phyloP scores from a whole-genome alignment of 2,888 invertebrate species.

The Drosophila multiciliata region DNA sequence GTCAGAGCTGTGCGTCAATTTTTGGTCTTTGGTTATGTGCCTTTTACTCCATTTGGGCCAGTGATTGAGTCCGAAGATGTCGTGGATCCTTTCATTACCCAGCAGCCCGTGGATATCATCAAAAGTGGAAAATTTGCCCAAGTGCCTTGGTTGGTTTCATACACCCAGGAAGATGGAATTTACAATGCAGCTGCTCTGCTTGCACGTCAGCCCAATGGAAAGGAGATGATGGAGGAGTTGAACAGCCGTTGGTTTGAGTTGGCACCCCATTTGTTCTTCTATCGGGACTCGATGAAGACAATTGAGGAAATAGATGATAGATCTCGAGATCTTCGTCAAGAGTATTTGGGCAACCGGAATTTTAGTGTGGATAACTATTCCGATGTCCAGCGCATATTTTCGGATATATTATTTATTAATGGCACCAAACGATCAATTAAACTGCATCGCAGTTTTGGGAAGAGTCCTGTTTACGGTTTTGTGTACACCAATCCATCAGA shows the following conservation, averaged over 20 bases:
- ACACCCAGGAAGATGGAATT: conserved; percentile 66
- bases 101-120: conserved; percentile 88
- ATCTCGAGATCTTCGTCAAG: conserved; percentile 28
- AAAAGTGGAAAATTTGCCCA: conserved; percentile 87
- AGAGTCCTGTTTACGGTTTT: conserved; percentile 83
- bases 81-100: conserved; percentile 88
- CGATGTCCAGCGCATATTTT: conserved; percentile 86
- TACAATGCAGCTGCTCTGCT: conserved; percentile 36
- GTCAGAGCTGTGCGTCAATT: conserved; percentile 50
- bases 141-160: conserved; percentile 89
- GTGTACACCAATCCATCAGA: conserved; percentile 85
- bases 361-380: conserved; percentile 85
- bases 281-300: conserved; percentile 17
- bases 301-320: conserved; percentile 31
- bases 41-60: conserved; percentile 91
- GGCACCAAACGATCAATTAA: conserved; percentile 88
- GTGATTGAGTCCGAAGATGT: conserved; percentile 87
- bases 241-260: conserved; percentile 43
- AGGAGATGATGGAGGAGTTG: conserved; percentile 32
- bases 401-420: conserved; percentile 88
- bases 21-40: conserved; percentile 87
- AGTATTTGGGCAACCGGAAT: conserved; percentile 24
- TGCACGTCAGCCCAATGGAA: conserved; percentile 23
- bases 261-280: conserved; percentile 38
- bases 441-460: conserved; percentile 61